Percentiles rank a stretch among this genome's conserved stretches.
Conservation (phyloP, 2,888 invertebrate genomes). For the Stenurella melanura region DNA sequence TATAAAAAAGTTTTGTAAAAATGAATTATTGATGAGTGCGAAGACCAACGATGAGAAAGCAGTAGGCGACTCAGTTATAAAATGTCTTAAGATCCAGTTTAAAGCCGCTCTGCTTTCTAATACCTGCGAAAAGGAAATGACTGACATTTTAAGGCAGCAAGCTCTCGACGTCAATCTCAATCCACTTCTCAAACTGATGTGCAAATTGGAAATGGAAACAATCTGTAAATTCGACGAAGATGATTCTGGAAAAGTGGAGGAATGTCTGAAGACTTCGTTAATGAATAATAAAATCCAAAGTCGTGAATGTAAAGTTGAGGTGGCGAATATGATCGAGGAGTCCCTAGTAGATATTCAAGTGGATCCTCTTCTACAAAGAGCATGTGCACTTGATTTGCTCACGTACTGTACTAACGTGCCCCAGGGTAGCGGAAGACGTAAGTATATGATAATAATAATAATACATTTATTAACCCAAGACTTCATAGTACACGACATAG, state of each 20-base stretch:
- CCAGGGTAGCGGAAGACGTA: conserved; percentile 94
- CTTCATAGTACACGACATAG: too few relatives aligned
- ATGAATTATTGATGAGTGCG: conserved; percentile 66
- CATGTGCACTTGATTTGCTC: conserved; percentile 89
- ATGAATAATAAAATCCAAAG: conserved; percentile 84
- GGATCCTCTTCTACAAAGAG: conserved; percentile 92
- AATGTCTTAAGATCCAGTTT: conserved; percentile 89
- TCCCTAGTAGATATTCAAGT: conserved; percentile 95
- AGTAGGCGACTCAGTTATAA: conserved; percentile 88
- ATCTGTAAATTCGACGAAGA: conserved; percentile 78
- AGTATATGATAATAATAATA: conserved; percentile 68
- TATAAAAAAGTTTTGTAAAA: conserved; percentile 80
- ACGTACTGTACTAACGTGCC: conserved; percentile 87
- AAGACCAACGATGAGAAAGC: conserved; percentile 73
- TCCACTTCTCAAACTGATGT: conserved; percentile 88
- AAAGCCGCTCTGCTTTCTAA: conserved; percentile 82
- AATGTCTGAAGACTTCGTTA: conserved; percentile 92
- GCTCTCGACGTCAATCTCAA: conserved; percentile 94
- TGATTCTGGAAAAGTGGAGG: conserved; percentile 82
- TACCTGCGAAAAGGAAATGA: conserved; percentile 89
- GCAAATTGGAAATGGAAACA: conserved; percentile 83
- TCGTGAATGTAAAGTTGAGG: conserved; percentile 86
- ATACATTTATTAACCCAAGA: too few relatives aligned
- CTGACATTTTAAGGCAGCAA: conserved; percentile 88
- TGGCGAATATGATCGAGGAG: conserved; percentile 92